phyloP scores from a whole-genome alignment of 2,888 invertebrate species.

The Cataglyphis rosenhaueri region DNA sequence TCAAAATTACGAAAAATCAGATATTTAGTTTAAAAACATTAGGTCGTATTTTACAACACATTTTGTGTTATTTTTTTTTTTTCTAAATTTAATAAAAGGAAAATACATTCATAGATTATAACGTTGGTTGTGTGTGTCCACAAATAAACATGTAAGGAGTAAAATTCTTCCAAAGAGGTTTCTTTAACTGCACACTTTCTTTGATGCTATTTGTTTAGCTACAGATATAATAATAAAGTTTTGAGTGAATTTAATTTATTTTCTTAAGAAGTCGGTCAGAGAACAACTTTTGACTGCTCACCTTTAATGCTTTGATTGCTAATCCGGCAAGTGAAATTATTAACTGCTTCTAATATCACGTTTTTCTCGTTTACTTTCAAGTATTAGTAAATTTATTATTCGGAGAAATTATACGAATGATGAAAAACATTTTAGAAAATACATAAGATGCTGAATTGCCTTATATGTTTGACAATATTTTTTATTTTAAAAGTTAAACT shows the following conservation, averaged over 20 bases:
- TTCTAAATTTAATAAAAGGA: neutral
- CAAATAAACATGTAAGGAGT: neutral
- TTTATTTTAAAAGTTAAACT: slow-evolving; percentile 33
- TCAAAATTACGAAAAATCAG: neutral
- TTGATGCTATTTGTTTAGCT: slow-evolving; percentile 2
- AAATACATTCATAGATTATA: neutral
- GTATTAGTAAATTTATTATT: neutral
- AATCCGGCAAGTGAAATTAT: neutral
- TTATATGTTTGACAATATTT: slow-evolving; percentile 15
- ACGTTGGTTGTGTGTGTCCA: neutral
- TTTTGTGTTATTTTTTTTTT: neutral
- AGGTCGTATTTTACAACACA: neutral
- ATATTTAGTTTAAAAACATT: neutral
- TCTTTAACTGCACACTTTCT: neutral
- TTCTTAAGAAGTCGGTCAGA: neutral
- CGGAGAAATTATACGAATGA: neutral
- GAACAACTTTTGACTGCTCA: slow-evolving; percentile 4
- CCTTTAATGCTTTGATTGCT: neutral
- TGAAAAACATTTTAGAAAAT: neutral
- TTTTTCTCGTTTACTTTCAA: neutral
- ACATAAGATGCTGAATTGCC: neutral
- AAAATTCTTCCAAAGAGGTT: neutral
- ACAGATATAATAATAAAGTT: slow-evolving; percentile 11
- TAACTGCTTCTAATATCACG: neutral
- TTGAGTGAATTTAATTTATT: slow-evolving; percentile 15